Base-by-base conservation (phyloP, 2,113 vertebrate species). In the Marmota flaviventris region DNA sequence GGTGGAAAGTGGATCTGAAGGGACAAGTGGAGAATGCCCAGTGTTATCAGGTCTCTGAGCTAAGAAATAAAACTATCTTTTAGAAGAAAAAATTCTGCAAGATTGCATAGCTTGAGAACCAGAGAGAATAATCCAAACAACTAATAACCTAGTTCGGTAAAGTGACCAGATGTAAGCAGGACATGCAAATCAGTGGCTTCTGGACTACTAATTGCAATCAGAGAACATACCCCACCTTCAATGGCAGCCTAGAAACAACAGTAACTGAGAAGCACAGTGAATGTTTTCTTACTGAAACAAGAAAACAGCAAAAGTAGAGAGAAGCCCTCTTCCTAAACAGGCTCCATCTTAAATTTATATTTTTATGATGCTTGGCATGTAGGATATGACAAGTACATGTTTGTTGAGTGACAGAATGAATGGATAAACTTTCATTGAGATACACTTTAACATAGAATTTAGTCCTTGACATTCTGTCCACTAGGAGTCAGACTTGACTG, bases 401-500 rank as follows among this genome's bases (percentile, higher is more conserved):
- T 27, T 94, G 37, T 17, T 79, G 70, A 91, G 12, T 27, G 81
- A 78, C 29, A 53, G 39, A 67, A 39, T 16, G 73, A 84, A 48
- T 69, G 53, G 56, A n/a, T 72, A 20, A 48, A 8, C 7, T 79
- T 79, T 32, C 25, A 18, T 53, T 6, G 5, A 29, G 42, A n/a
- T n/a, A 32, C 2, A 9, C 45, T 56, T 53, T 16, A n/a, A 56
- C 72, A 25, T 8, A 58, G 34, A 42, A 65, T 4, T 17, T 56
- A 8, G 61, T 51, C 69, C 56, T 78, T 73, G 5, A 6, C 29
- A 12, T 4, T 42, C 69, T 39, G 56, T 63, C 82, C 96, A 93
- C 89, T 18, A 89, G 89, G 63, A 51, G 89, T 75, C 96, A 72
- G 95, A 34, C 67, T 51, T 85, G 56, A 90, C 37, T 6, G 32